These are phyloP conservation scores for Passerina amoena DNA, from an alignment of 2,113 vertebrate genomes.

Conservation along the genomic window DNA sequence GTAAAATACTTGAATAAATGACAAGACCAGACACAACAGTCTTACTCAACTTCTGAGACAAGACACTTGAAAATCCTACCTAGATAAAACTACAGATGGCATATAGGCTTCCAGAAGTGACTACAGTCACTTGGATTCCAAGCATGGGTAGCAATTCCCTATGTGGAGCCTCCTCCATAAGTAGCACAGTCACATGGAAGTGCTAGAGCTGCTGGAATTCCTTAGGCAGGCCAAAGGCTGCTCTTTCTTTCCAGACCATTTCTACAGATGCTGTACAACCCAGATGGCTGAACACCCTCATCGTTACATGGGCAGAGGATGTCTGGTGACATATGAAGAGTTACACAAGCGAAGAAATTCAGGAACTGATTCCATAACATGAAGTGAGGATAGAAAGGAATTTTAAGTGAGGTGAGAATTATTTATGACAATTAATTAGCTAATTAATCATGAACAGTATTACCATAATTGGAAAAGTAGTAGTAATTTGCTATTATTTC, in stretches of 20 bases:
- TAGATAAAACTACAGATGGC: neutral
- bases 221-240: neutral
- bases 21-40: neutral
- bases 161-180: neutral
- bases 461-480: neutral
- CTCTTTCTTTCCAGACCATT: neutral
- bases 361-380: neutral
- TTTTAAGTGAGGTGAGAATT: neutral
- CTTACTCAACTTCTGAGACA: neutral
- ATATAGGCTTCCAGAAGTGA: neutral
- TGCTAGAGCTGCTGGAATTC: neutral
- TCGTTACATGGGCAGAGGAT: fast-evolving
- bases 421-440: neutral
- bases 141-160: neutral
- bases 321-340: neutral
- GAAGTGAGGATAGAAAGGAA: neutral
- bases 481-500: neutral
- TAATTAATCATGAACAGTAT: neutral
- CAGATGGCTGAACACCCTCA: neutral
- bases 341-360: neutral
- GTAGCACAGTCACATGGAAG: neutral
- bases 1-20: neutral
- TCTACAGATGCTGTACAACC: neutral
- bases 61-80: neutral
- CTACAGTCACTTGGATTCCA: neutral